Evolutionary conservation across 2,888 invertebrate genomes (phyloP).

Genomic region (Conus canariensis): DNA sequence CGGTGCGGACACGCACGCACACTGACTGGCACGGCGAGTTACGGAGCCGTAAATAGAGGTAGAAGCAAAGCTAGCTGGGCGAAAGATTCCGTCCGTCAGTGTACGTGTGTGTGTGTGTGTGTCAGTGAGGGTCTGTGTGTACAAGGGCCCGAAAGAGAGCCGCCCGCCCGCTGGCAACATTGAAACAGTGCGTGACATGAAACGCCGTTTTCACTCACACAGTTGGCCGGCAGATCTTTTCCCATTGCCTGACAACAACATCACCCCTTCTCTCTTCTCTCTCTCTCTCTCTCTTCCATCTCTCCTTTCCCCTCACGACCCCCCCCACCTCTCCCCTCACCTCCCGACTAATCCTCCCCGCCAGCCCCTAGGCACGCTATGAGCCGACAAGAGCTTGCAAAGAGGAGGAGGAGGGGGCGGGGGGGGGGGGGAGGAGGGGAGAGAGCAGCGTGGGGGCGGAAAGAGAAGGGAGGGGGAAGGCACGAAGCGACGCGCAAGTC

Average conservation of each 20-base stretch:
- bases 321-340: not conserved
- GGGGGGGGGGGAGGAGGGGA: not conserved
- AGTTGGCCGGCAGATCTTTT: not conserved
- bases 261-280: not conserved
- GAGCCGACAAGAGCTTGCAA: conserved; percentile 28
- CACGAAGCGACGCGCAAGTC: conserved; percentile 21
- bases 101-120: not conserved
- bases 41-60: conserved; percentile 35
- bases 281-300: not conserved
- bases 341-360: conserved; percentile 14
- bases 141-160: too few species aligned
- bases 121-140: not conserved
- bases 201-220: not conserved
- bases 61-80: not conserved
- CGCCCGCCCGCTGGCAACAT: not conserved
- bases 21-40: conserved; percentile 12
- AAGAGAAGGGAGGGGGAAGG: not conserved
- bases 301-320: not conserved
- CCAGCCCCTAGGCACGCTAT: conserved; percentile 26
- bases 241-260: conserved; percentile 32
- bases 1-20: not conserved
- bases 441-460: not conserved
- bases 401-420: not conserved
- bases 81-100: not conserved
- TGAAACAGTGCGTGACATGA: conserved; percentile 27